phyloP scores from a whole-genome alignment of 1,140 invertebrate species.

The Cardiocondyla obscurior region DNA sequence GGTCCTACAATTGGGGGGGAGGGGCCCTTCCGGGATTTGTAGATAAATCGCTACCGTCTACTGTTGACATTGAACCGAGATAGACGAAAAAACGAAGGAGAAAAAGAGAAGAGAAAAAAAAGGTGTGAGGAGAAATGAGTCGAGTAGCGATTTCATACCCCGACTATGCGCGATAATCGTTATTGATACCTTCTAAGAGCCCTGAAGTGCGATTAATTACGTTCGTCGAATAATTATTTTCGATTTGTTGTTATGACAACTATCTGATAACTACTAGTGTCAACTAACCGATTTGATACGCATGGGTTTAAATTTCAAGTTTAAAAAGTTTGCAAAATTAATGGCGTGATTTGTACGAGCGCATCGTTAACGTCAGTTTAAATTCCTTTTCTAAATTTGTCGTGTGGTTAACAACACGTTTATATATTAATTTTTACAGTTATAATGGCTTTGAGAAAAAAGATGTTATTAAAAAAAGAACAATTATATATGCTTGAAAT shows the following conservation, averaged over 20 bases:
- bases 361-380: conserved; percentile 1
- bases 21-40: too few relatives aligned
- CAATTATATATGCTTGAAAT: conserved; percentile 76
- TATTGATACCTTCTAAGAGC: neutral
- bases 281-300: neutral
- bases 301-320: conserved; percentile 7
- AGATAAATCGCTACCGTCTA: conserved; percentile 66
- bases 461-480: conserved; percentile 36
- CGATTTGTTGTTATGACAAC: conserved; percentile 39
- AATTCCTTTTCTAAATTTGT: conserved; percentile 55
- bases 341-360: conserved; percentile 55
- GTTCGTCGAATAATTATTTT: neutral
- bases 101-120: conserved; percentile 17
- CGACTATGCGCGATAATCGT: too few relatives aligned
- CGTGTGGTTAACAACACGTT: neutral
- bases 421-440: neutral
- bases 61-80: conserved; percentile 40
- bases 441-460: conserved; percentile 48
- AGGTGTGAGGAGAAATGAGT: neutral
- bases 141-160: neutral
- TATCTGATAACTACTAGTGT: conserved; percentile 7
- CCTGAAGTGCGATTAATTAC: neutral
- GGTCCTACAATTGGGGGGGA: too few relatives aligned
- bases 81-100: neutral
- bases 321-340: conserved; percentile 63